A percentile compares a stretch with the other conserved stretches of the same genome.
Conservation (phyloP, 2,888 invertebrate species). For the Spisula subtruncata region DNA sequence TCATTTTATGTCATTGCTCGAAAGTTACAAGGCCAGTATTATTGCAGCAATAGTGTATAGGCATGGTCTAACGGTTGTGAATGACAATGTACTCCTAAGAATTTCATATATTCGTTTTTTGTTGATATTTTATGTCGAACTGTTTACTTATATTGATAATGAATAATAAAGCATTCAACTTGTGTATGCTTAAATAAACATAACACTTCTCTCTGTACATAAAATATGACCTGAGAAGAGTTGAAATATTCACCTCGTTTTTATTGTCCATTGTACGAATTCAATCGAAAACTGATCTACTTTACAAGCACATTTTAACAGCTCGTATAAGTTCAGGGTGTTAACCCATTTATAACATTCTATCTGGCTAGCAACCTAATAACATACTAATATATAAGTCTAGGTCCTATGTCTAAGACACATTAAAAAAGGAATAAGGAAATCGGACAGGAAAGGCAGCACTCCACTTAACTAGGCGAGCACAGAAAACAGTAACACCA, state of each 20-base stretch:
- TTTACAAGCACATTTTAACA: too few relatives aligned
- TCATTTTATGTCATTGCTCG: too few relatives aligned
- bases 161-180: slow-evolving; percentile 4
- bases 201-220: background rate
- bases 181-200: slow-evolving; percentile 21
- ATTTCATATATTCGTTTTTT: background rate
- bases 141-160: background rate
- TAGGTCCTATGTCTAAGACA: too few relatives aligned
- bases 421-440: too few relatives aligned
- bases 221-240: background rate
- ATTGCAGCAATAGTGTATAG: background rate
- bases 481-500: too few relatives aligned
- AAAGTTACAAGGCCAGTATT: too few relatives aligned
- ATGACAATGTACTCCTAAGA: slow-evolving; percentile 1
- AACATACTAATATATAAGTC: background rate
- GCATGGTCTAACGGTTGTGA: background rate
- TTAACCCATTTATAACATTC: too few relatives aligned
- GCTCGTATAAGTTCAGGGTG: too few relatives aligned
- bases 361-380: background rate
- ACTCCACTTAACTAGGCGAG: too few relatives aligned
- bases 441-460: too few relatives aligned
- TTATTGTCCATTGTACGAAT: background rate
- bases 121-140: background rate
- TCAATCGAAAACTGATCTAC: too few relatives aligned
- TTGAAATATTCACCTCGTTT: background rate